A percentile compares a stretch with the other conserved stretches of the same genome.
phyloP scores from a whole-genome alignment of 1,140 invertebrate genomes.

The Aphaenogaster floridana region DNA sequence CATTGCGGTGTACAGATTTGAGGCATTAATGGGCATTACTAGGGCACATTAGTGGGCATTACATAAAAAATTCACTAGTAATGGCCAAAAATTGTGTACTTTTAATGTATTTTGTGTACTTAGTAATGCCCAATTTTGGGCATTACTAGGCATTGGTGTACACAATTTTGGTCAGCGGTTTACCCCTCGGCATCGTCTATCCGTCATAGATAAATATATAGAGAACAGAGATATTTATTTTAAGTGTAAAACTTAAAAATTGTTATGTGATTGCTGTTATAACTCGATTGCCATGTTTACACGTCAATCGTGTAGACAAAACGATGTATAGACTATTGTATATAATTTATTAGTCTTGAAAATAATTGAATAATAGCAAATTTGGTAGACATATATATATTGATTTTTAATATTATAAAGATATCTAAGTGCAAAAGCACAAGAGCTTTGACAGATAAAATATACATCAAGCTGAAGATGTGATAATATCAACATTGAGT shows the following conservation, averaged over 20 bases:
- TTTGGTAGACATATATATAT: neutral
- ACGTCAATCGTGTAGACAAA: neutral
- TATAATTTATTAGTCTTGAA: constrained; percentile 1
- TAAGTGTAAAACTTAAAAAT: constrained; percentile 23
- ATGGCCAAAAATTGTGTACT: too few species aligned
- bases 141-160: too few species aligned
- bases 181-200: neutral
- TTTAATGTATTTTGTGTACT: too few species aligned
- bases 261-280: neutral
- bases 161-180: too few species aligned
- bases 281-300: neutral
- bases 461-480: neutral
- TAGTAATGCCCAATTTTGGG: too few species aligned
- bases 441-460: neutral
- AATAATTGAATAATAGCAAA: constrained; percentile 16
- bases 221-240: constrained; percentile 13
- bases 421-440: neutral
- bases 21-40: too few species aligned
- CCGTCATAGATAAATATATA: constrained; percentile 39
- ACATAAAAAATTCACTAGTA: neutral
- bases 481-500: neutral
- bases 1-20: too few species aligned
- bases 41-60: neutral
- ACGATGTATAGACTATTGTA: neutral
- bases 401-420: neutral